These are phyloP conservation scores for Trachemys scripta DNA, from an alignment of 2,113 vertebrate species.

Conservation along the genomic window DNA sequence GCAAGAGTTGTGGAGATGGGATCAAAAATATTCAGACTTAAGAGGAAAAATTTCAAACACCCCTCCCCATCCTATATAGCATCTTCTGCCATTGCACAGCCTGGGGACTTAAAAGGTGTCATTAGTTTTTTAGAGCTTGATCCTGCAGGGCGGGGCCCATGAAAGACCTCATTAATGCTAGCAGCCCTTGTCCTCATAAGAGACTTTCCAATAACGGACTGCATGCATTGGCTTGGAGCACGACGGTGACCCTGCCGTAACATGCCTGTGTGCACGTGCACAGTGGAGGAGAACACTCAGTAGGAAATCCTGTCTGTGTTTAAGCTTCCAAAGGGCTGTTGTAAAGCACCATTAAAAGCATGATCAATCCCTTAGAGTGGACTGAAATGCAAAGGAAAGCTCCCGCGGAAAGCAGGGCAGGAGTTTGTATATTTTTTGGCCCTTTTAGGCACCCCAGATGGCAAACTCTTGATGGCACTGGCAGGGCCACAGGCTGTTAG, in stretches of 20 bases:
- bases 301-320: neutral
- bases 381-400: neutral
- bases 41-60: neutral
- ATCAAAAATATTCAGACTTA: neutral
- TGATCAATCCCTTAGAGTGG: neutral
- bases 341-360: neutral
- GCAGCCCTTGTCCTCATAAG: neutral
- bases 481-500: accelerated
- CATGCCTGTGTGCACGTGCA: accelerated
- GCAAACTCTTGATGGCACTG: neutral
- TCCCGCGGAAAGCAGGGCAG: neutral
- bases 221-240: neutral
- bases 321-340: neutral
- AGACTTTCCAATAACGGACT: neutral
- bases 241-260: neutral
- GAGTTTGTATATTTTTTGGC: neutral
- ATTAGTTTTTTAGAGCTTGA: neutral
- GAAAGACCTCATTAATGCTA: neutral
- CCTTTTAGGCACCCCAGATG: neutral
- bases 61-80: neutral
- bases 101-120: neutral
- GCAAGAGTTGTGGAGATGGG: neutral
- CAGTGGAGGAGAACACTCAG: neutral
- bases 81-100: neutral
- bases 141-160: neutral